Base-by-base conservation (phyloP, 2,888 invertebrate genomes). In the Alsophila aescularia region DNA sequence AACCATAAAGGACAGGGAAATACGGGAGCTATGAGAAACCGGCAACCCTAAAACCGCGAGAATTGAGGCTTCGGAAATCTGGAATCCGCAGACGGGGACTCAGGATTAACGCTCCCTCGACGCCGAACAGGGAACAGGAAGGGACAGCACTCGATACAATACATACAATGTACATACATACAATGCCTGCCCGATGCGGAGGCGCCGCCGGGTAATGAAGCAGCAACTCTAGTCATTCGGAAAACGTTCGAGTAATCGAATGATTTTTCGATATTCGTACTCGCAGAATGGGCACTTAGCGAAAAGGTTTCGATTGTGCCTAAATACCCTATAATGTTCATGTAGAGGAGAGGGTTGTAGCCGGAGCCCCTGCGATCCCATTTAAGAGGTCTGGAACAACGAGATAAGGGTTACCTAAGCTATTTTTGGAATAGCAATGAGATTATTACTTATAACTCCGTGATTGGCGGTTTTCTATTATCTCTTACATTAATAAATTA, bases 231-330 rank as follows among this genome's bases (percentile, higher is more conserved):
- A 54, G 39, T 49, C 49, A 54, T 43, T 43, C 54, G 44, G 54
- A 15, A 49, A 49, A 43, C 43, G 48, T 43, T 49, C 39, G 18
- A 36, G 27, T 54, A 54, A 54, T 49, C 48, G 49, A 54, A 54
- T 54, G 49, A 54, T 54, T 54, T 54, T 54, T 54, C 54, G 54
- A 54, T 54, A 54, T 49, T 44, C 54, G 32, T 41, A 44, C 18
- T 49, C 54, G 32, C 27, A 39, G 43, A 49, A 54, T 44, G 39
- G 42, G 43, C 34, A 49, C 43, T 49, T 44, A 54, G 13, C 42
- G 54, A 13, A 49, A 44, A 55, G 50, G 55, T 45, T 55, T 31
- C 44, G 49, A 45, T 50, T 49, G 44, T 40, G 24, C 15, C 50
- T 50, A 50, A 45, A 50, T 50, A 50, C 45, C 35, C 24, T 12